Percentiles rank a stretch among this genome's conserved stretches.
Evolutionary conservation across 1,140 invertebrate genomes (phyloP).

Genomic region (Druon quercuslanigerum): DNA sequence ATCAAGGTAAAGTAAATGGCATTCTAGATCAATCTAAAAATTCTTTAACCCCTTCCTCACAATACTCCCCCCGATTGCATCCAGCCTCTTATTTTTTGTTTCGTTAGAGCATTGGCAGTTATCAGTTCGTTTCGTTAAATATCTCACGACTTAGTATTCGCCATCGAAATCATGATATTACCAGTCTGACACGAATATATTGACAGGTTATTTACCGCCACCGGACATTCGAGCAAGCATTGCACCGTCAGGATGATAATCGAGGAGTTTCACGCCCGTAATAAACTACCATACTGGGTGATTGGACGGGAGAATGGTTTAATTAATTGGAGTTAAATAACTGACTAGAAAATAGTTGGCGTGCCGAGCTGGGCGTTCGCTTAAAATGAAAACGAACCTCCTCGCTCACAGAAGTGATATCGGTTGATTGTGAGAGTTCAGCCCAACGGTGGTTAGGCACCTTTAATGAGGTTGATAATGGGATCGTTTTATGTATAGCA

Average conservation of each 20-base stretch:
- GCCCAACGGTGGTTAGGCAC: conserved; percentile 42
- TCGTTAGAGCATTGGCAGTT: conserved; percentile 21
- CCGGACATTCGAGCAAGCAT: conserved; percentile 15
- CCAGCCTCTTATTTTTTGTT: not conserved
- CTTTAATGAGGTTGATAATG: conserved; percentile 64
- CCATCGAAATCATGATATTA: conserved; percentile 20
- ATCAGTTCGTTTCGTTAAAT: conserved; percentile 14
- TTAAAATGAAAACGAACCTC: conserved; percentile 24
- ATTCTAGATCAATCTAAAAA: no score
- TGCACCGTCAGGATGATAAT: conserved; percentile 39
- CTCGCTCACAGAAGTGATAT: conserved; percentile 29
- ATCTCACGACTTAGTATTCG: conserved; percentile 13
- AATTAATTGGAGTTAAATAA: conserved; percentile 60
- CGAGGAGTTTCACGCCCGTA: conserved; percentile 41
- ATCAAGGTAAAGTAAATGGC: no score
- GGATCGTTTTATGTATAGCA: conserved; percentile 53
- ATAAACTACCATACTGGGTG: conserved; percentile 39
- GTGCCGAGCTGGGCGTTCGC: conserved; percentile 38
- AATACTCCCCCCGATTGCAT: not conserved
- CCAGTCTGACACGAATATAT: conserved; percentile 4
- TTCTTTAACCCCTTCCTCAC: no score
- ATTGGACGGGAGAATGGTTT: conserved; percentile 22
- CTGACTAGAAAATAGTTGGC: conserved; percentile 55
- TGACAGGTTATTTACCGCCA: conserved; percentile 23
- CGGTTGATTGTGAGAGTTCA: conserved; percentile 50